Base-by-base conservation (phyloP, 2,888 invertebrate species). In the Trissolcus japonicus region DNA sequence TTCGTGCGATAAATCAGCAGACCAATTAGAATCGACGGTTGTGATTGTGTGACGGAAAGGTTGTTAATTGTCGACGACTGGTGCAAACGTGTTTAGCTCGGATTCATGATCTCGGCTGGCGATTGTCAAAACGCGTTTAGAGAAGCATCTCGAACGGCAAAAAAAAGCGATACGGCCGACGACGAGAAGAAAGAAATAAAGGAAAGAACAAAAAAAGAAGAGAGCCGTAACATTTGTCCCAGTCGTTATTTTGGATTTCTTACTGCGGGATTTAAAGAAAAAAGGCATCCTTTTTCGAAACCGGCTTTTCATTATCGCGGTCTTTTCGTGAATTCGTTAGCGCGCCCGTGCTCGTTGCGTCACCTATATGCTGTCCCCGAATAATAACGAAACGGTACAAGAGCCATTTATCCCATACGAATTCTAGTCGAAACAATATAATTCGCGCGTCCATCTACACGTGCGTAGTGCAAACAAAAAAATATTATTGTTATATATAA, bases 381-480 rank as follows among this genome's bases (percentile, higher is more conserved):
- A 76, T 75, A 80, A 83, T 83, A 81, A 81, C 80, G 81, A 82
- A 83, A 83, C 84, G 82, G 82, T 83, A 85, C 83, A 84, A 85
- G 83, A 85, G 83, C 84, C 84, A 85, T 83, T 84, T 83, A 83
- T 84, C 85, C 87, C 85, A 86, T 85, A 88, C 87, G 82, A 88
- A 88, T 87, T 88, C 89, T 89, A 89, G 89, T 89, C 89, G 86
- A 86, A 85, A 85, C 56, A 79, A 83, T 83, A 87, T 86, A 86
- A 35, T 86, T 82, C 81, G 82, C 83, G 79, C 80, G 83, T 69
- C 75, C 57, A 65, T 68, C 25, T 25, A 25, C 25, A 65, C 75
- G 72, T 74, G 74, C 76, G 61, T 76, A 69, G 76, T 72, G 74
- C 74, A 80, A 77, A 72, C 35, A 11, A 35, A 35, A 35, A 35